Conservation (phyloP, 92 coral and sea anemone species). For the Epizoanthus scotinus region DNA sequence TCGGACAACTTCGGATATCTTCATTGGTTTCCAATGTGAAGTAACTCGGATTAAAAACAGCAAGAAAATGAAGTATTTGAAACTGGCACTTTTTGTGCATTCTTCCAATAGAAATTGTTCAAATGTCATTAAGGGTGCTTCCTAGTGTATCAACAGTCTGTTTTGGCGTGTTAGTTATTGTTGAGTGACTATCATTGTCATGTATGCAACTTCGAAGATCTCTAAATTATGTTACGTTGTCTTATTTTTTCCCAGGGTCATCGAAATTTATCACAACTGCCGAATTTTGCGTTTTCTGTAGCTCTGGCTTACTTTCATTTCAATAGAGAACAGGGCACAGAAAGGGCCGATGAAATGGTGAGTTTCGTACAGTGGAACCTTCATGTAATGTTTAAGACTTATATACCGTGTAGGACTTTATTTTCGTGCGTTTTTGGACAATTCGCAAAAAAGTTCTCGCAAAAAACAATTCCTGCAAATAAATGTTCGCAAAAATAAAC, state of each 20-base stretch:
- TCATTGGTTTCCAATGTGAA: too few species aligned
- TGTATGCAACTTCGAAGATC: not conserved
- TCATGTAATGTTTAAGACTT: not conserved
- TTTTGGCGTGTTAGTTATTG: too few species aligned
- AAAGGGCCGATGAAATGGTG: constrained; percentile 88
- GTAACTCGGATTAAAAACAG: not conserved
- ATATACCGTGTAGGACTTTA: too few species aligned
- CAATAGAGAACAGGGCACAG: constrained; percentile 43
- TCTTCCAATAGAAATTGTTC: not conserved
- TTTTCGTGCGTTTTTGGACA: too few species aligned
- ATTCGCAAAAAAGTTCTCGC: too few species aligned
- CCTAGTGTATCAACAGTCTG: too few species aligned
- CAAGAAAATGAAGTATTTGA: too few species aligned
- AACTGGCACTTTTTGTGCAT: too few species aligned
- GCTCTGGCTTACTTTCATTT: constrained; percentile 87
- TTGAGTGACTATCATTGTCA: too few species aligned
- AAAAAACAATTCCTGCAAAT: too few species aligned
- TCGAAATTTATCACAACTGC: constrained; percentile 94
- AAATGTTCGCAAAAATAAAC: too few species aligned
- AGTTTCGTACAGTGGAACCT: constrained; percentile 24
- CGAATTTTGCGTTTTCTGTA: constrained; percentile 91
- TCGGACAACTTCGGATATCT: too few species aligned
- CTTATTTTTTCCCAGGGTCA: constrained; percentile 63
- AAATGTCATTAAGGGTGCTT: not conserved
- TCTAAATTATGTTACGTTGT: not conserved